phyloP scores from a whole-genome alignment of 2,113 vertebrate species.

The Philantomba maxwellii region DNA sequence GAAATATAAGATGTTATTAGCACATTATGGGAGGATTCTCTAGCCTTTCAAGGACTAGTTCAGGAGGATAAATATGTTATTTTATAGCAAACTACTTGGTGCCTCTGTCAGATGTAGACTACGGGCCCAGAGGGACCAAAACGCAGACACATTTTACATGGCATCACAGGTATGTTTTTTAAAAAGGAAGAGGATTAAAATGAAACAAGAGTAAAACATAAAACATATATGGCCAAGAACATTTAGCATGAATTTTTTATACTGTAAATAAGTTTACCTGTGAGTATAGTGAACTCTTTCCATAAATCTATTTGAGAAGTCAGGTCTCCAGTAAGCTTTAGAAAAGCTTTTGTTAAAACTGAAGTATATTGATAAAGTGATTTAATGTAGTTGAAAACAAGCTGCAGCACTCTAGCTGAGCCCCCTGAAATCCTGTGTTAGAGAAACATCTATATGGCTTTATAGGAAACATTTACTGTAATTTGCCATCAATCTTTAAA shows the following conservation, averaged over 20 bases:
- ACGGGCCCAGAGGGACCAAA: neutral
- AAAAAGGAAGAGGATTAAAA: constrained; percentile 31
- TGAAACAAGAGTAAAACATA: constrained; percentile 50
- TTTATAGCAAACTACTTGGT: neutral
- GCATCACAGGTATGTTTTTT: neutral
- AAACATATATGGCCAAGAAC: constrained; percentile 53
- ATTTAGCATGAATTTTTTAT: constrained; percentile 66
- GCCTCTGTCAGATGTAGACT: neutral
- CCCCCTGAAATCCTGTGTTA: constrained; percentile 55
- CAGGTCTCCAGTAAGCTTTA: constrained; percentile 57
- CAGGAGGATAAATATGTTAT: neutral
- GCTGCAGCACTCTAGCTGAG: constrained; percentile 55
- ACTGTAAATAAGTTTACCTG: constrained; percentile 53
- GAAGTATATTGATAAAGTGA: constrained; percentile 74
- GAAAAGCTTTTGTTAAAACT: constrained; percentile 73
- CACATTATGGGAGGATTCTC: neutral
- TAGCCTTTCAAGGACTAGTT: neutral
- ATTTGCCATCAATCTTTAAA: constrained; percentile 70
- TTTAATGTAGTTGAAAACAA: constrained; percentile 71
- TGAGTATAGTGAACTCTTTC: constrained; percentile 37
- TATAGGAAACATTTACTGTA: constrained; percentile 60
- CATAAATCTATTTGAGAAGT: constrained; percentile 66
- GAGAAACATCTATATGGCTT: constrained; percentile 62
- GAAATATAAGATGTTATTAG: neutral
- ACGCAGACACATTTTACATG: neutral